Evolutionary conservation across 2,888 invertebrate species (phyloP), one percentile per base, ranked within the genome.

Genomic region (Sinohyriopsis cumingii): DNA sequence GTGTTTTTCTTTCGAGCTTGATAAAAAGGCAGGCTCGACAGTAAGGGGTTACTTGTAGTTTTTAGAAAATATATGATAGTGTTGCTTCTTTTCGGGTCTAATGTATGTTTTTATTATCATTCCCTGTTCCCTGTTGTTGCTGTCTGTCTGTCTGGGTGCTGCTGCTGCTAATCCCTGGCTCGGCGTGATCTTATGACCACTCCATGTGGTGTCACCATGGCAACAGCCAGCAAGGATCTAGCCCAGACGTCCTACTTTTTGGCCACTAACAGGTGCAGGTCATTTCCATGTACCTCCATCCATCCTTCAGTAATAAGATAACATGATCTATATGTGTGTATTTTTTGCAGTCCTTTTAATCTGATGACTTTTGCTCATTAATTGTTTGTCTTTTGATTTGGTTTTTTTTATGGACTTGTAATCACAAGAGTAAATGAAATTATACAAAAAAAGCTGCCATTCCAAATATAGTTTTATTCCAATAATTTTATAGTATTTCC

Each of bases 181-280:
- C 22, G 7, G 28, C 62, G n/a, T n/a, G 33, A 66, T 54, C 61
- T 55, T 69, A 55, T 66, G 62, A 56, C 59, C 68, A 63, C 57
- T 33, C 53, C 63, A 20, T 62, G 59, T 57, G 54, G 25, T 55
- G 59, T 28, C 55, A 55, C 57, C 61, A 63, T 55, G 68, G 59
- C 61, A 69, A 68, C 77, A 96, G 96, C 97, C 74, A 95, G 96
- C 90, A 97, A 97, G 92, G 97, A 98, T 91, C 92, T 99, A 87
- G 97, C 98, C 67, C 98, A 99, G 92, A 97, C 97, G 45, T 98
- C 98, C 5, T 99, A 99, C 92, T 98, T 98, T 92, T 95, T 99
- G 94, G 98, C 99, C 79, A 98, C 98, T 66, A 99, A 99, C 92
- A 95, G 95, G 95, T 95, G 78, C 70, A 68, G 66, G 69, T 64